Evolutionary conservation across 64 coral and sea anemone species (phyloP).

Genomic region (Stichodactyla mertensii): DNA sequence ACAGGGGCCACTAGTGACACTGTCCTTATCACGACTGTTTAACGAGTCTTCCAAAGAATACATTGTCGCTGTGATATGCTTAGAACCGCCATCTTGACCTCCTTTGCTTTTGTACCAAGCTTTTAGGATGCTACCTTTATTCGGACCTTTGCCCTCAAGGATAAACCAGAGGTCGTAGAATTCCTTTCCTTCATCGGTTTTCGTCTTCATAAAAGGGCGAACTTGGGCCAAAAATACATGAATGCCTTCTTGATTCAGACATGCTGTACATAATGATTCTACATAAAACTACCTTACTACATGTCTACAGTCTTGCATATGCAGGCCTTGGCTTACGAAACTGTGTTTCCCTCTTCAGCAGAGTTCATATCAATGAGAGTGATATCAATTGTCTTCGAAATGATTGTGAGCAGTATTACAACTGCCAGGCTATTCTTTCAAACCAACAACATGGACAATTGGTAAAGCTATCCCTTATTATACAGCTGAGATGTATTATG

Average conservation of each 20-base stretch:
- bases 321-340: conserved; percentile 57
- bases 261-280: background rate
- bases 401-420: too few species aligned
- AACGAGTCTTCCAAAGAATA: too few species aligned
- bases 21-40: too few species aligned
- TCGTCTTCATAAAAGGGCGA: conserved; percentile 1
- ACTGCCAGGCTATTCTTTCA: background rate
- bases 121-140: too few species aligned
- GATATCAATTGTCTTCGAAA: background rate
- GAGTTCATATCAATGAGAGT: conserved; percentile 58
- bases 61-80: too few species aligned
- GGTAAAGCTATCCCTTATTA: conserved; percentile 32
- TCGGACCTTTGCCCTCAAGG: too few species aligned
- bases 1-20: too few species aligned
- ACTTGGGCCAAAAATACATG: conserved; percentile 14
- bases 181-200: background rate
- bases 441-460: conserved; percentile 61
- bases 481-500: conserved; percentile 25
- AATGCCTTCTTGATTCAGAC: background rate
- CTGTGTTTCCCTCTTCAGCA: conserved; percentile 49
- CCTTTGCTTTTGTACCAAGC: too few species aligned
- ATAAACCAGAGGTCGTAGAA: too few species aligned
- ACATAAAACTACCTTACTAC: conserved; percentile 12
- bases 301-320: conserved; percentile 57
- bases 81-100: too few species aligned